Percentiles rank a stretch among this genome's conserved stretches.
Evolutionary conservation across 2,888 invertebrate species (phyloP).

Genomic region (Meghimatium bilineatum): DNA sequence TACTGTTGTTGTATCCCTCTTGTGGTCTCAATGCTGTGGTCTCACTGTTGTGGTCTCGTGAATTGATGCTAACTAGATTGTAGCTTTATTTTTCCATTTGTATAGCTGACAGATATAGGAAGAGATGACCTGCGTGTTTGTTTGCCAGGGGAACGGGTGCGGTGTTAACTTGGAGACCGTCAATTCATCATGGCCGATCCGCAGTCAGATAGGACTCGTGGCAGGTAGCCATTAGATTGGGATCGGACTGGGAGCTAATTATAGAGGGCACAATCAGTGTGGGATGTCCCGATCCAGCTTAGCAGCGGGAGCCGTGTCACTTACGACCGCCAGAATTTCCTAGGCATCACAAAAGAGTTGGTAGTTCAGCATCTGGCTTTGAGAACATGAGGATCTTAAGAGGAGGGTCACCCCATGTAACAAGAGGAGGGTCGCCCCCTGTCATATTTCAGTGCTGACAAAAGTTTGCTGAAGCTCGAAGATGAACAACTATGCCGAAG

Average conservation of each 20-base stretch:
- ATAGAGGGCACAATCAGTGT: neutral
- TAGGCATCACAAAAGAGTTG: slow-evolving; percentile 9
- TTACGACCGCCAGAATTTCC: neutral
- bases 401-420: neutral
- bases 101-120: neutral
- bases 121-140: neutral
- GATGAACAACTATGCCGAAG: neutral
- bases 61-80: neutral
- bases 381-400: neutral
- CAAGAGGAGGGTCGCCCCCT: neutral
- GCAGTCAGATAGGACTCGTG: slow-evolving; percentile 9
- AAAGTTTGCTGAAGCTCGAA: neutral
- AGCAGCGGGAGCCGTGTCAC: neutral
- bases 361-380: slow-evolving; percentile 11
- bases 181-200: slow-evolving; percentile 23
- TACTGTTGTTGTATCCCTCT: too few species aligned
- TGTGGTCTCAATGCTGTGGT: too few species aligned
- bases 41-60: neutral
- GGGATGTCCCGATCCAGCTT: neutral
- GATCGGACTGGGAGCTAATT: neutral
- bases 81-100: neutral
- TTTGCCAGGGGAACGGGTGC: neutral
- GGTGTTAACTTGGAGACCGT: neutral
- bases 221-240: slow-evolving; percentile 34
- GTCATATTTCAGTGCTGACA: neutral